A percentile compares a stretch with the other conserved stretches of the same genome.
These are phyloP conservation scores for Toxotes chatareus DNA, from an alignment of 2,113 vertebrate genomes.

Conservation along the genomic window DNA sequence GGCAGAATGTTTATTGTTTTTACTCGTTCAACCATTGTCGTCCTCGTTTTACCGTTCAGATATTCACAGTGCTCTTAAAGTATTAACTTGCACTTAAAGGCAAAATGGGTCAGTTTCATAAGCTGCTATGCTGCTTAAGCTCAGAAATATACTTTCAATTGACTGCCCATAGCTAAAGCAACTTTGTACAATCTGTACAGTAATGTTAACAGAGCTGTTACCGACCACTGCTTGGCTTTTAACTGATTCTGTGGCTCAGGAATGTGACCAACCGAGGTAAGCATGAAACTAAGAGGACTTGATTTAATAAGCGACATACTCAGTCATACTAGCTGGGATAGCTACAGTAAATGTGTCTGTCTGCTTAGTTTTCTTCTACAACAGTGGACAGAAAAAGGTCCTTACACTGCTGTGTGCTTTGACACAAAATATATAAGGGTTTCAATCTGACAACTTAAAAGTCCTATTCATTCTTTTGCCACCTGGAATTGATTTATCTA, in stretches of 20 bases:
- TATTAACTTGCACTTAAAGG: neutral
- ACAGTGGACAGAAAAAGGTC: too few species aligned
- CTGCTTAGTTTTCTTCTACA: neutral
- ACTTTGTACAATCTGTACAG: neutral
- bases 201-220: neutral
- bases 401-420: too few species aligned
- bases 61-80: neutral
- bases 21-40: neutral
- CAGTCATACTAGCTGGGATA: neutral
- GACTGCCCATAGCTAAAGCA: neutral
- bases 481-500: neutral
- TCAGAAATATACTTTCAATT: neutral
- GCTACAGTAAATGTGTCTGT: neutral
- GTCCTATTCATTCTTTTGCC: neutral
- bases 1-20: neutral
- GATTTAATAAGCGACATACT: neutral
- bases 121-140: neutral
- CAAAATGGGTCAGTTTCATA: neutral
- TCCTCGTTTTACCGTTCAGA: neutral
- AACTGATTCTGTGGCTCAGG: neutral
- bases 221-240: neutral
- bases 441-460: neutral
- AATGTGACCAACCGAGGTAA: slow-evolving; percentile 1
- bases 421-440: neutral
- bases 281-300: neutral